These are phyloP conservation scores for Rostratula benghalensis DNA, from an alignment of 2,113 vertebrate genomes.

Conservation along the genomic window DNA sequence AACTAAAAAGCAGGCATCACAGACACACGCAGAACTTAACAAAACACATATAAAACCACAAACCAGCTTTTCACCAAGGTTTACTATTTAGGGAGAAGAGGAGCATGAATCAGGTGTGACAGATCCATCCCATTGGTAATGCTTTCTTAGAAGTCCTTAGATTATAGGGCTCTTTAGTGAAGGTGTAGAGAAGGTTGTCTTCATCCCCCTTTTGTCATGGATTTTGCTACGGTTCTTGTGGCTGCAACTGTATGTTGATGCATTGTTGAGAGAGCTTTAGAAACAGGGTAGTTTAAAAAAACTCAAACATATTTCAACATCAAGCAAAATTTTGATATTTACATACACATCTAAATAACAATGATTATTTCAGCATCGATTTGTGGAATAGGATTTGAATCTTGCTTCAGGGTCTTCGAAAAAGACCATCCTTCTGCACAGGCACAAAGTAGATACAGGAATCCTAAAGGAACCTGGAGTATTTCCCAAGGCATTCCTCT, in stretches of 20 bases:
- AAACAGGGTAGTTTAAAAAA: not conserved
- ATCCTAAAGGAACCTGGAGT: not conserved
- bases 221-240: not conserved
- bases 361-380: not conserved
- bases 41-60: not conserved
- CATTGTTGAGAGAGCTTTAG: not conserved
- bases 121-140: not conserved
- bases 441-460: not conserved
- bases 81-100: not conserved
- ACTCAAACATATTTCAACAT: not conserved
- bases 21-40: not conserved
- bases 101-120: not conserved
- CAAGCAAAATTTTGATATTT: not conserved
- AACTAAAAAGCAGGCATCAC: not conserved
- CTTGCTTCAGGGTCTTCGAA: not conserved
- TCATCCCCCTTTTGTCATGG: not conserved
- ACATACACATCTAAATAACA: not conserved
- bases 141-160: not conserved
- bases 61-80: not conserved
- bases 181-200: not conserved
- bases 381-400: not conserved
- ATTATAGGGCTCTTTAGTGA: not conserved
- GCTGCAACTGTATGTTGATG: not conserved
- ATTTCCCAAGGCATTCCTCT: not conserved
- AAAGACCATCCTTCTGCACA: not conserved